A percentile compares a stretch with the other conserved stretches of the same genome.
These are phyloP conservation scores for Saxicola maurus DNA, from an alignment of 2,797 vertebrate species.

Conservation along the genomic window DNA sequence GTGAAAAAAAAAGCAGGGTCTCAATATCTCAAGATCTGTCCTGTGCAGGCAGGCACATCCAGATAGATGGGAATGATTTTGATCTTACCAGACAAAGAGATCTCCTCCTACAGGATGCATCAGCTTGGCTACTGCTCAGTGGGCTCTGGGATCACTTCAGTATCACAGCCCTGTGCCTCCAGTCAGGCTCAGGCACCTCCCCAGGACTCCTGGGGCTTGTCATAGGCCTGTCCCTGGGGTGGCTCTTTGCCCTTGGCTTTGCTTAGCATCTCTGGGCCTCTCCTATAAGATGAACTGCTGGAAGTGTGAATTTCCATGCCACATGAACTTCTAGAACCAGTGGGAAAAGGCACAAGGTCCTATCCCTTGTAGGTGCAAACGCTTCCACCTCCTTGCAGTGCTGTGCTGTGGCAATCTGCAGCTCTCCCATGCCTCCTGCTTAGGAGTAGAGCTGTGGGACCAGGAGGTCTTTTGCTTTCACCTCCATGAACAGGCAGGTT, in stretches of 20 bases:
- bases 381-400: neutral
- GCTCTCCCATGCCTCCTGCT: neutral
- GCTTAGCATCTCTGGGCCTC: neutral
- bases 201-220: neutral
- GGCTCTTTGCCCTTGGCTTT: neutral
- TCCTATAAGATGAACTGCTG: neutral
- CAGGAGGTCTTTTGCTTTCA: neutral
- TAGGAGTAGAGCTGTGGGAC: neutral
- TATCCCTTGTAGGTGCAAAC: neutral
- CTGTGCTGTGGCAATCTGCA: neutral
- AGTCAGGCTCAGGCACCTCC: fast-evolving
- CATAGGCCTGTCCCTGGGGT: neutral
- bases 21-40: neutral
- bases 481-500: neutral
- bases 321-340: neutral
- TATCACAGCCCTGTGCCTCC: neutral
- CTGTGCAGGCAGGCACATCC: fast-evolving
- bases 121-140: neutral
- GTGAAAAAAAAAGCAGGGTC: neutral
- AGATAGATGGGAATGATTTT: neutral
- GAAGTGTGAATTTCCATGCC: neutral
- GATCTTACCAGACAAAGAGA: neutral
- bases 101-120: neutral
- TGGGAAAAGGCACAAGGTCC: neutral
- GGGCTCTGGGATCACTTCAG: neutral